Percentiles rank a stretch among this genome's conserved stretches.
These are phyloP conservation scores for Caloenas nicobarica DNA, from an alignment of 2,113 vertebrate species.

Conservation along the genomic window DNA sequence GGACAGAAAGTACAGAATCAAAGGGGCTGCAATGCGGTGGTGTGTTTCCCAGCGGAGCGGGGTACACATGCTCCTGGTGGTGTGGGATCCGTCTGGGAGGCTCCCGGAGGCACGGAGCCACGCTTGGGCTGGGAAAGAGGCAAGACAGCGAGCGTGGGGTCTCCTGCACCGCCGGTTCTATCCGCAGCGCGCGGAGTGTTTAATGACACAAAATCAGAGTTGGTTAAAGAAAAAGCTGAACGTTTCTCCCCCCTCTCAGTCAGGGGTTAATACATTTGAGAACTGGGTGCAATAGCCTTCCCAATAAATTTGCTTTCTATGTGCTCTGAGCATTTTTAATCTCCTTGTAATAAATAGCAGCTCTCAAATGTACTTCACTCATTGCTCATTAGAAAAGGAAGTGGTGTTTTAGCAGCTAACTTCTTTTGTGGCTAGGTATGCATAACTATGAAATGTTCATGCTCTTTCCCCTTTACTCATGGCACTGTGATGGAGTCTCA, in stretches of 20 bases:
- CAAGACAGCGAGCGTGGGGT: background rate
- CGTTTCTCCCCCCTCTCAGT: fast-evolving
- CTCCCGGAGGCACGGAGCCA: constrained; percentile 25
- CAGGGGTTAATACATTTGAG: background rate
- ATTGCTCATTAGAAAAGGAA: background rate
- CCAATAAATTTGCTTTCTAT: background rate
- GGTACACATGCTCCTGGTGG: constrained; percentile 26
- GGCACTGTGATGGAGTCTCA: background rate
- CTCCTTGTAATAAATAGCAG: background rate
- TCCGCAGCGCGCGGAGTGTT: background rate
- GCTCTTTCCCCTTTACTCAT: background rate
- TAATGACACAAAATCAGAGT: background rate
- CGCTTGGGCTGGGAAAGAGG: background rate
- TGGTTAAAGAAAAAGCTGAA: background rate
- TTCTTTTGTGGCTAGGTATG: background rate
- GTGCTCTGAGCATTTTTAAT: background rate
- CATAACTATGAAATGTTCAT: background rate
- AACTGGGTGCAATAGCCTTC: background rate
- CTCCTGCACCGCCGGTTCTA: background rate
- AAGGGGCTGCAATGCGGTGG: constrained; percentile 50
- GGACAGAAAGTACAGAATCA: constrained; percentile 76
- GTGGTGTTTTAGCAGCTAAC: background rate
- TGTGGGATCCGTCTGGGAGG: constrained; percentile 56
- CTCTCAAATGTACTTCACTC: background rate
- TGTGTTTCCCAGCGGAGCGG: constrained; percentile 37